Evolutionary conservation across 2,888 invertebrate species (phyloP).

Genomic region (Hyppa rectilinea): DNA sequence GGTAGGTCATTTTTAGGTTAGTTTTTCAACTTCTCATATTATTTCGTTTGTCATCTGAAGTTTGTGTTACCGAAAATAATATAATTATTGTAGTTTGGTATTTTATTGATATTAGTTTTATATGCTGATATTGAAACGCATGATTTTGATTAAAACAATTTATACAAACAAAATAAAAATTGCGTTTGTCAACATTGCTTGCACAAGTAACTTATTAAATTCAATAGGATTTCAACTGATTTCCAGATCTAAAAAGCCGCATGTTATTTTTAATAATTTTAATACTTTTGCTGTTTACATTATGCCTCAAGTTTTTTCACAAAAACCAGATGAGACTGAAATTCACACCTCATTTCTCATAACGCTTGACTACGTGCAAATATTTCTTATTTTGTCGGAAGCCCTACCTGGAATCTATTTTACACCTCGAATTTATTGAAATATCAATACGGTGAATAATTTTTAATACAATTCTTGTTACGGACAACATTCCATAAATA

Average conservation of each 20-base stretch:
- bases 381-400: slow-evolving; percentile 34
- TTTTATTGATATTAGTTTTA: slow-evolving; percentile 22
- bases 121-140: neutral
- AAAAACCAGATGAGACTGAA: slow-evolving; percentile 34
- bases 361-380: slow-evolving; percentile 37
- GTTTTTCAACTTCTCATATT: slow-evolving; percentile 32
- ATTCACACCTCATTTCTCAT: slow-evolving; percentile 41
- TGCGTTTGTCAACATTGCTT: neutral
- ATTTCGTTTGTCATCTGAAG: slow-evolving; percentile 36
- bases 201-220: neutral
- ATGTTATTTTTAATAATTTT: slow-evolving; percentile 1
- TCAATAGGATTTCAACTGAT: neutral
- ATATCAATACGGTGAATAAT: slow-evolving; percentile 1
- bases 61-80: slow-evolving; percentile 18
- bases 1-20: slow-evolving; percentile 41
- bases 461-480: slow-evolving; percentile 7
- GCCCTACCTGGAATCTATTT: slow-evolving; percentile 9
- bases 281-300: slow-evolving; percentile 2
- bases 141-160: neutral
- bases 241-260: neutral
- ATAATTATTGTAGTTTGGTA: slow-evolving; percentile 22
- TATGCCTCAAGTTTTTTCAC: neutral
- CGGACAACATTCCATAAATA: neutral
- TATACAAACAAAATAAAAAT: neutral
- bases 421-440: neutral